Conservation (phyloP, 2,113 vertebrate genomes). For the Spheniscus mendiculus region DNA sequence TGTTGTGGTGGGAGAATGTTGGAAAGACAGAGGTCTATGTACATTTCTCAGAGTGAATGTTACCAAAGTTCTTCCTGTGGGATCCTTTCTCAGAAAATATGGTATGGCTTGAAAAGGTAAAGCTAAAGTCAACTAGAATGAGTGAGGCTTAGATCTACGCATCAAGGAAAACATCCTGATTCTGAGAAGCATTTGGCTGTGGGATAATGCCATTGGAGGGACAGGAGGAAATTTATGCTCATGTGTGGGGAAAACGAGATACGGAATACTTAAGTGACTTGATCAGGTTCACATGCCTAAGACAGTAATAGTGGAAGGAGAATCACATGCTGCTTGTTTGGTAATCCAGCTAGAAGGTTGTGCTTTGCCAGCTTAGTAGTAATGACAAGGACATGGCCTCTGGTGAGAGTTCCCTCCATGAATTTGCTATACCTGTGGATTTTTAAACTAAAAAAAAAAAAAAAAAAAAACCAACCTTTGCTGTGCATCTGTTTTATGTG, state of each 20-base stretch:
- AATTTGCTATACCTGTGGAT: background rate
- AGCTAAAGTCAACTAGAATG: background rate
- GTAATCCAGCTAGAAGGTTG: background rate
- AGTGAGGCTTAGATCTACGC: rapidly evolving
- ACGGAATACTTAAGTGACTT: background rate
- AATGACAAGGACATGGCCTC: background rate
- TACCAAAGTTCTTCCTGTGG: background rate
- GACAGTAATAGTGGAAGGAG: background rate
- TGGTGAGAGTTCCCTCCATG: background rate
- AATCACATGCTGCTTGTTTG: background rate
- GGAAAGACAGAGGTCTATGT: background rate
- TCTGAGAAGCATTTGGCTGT: background rate
- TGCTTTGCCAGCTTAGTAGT: background rate
- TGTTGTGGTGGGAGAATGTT: background rate
- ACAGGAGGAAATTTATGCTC: background rate
- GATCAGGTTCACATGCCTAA: background rate
- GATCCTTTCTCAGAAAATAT: background rate
- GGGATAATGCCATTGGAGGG: background rate
- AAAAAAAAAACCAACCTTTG: no score
- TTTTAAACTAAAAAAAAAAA: background rate
- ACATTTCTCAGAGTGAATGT: background rate
- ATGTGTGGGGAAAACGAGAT: background rate
- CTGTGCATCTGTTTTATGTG: background rate
- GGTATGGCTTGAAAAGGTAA: background rate
- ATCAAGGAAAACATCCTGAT: background rate